phyloP scores from a whole-genome alignment of 2,797 vertebrate genomes.

The Nasua narica region DNA sequence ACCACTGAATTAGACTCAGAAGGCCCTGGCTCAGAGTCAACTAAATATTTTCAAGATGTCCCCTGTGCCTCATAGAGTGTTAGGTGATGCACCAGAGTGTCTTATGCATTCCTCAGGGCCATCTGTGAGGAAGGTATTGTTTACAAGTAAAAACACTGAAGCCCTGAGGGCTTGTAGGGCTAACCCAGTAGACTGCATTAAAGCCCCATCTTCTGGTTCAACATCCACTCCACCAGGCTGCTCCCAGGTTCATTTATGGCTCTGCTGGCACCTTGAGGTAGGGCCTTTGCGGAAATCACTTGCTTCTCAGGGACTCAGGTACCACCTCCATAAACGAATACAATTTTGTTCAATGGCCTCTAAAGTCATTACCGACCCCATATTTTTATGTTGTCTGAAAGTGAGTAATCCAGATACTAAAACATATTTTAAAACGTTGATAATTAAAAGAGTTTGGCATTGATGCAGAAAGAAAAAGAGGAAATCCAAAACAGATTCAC shows the following conservation, averaged over 20 bases:
- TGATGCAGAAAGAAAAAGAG: background rate
- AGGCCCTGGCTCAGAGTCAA: background rate
- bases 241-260: background rate
- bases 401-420: background rate
- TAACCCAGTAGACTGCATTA: background rate
- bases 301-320: background rate
- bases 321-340: background rate
- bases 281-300: background rate
- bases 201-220: background rate
- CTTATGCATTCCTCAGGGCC: background rate
- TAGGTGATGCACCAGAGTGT: background rate
- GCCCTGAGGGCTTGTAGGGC: background rate
- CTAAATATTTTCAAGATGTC: background rate
- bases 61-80: background rate
- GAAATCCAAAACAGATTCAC: background rate
- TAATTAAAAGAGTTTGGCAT: background rate
- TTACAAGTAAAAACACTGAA: background rate
- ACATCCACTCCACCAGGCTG: background rate
- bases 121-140: background rate
- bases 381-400: background rate
- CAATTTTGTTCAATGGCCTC: background rate
- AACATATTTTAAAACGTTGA: constrained; percentile 21
- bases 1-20: background rate
- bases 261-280: background rate
- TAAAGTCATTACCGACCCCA: background rate